Percentiles rank a stretch among this genome's conserved stretches.
These are phyloP conservation scores for Antigone vipio DNA, from an alignment of 2,113 vertebrate genomes.

Conservation along the genomic window DNA sequence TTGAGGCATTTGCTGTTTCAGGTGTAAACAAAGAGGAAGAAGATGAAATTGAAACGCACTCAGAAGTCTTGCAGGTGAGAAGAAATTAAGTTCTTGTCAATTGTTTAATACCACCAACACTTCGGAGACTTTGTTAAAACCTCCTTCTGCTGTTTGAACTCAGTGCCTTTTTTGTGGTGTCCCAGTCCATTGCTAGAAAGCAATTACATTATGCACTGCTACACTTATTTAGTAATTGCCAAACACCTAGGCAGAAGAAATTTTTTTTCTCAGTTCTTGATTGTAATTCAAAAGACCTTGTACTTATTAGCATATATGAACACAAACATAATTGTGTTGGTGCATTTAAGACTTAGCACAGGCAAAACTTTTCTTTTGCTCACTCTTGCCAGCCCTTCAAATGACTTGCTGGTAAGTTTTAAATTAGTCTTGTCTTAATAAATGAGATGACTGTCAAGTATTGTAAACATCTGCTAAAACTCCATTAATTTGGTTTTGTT, in stretches of 20 bases:
- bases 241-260: neutral
- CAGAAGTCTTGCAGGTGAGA: conserved; percentile 84
- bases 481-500: neutral
- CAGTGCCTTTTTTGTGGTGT: neutral
- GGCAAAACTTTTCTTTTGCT: neutral
- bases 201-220: neutral
- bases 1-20: conserved; percentile 89
- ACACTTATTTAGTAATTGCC: neutral
- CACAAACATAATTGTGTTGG: neutral
- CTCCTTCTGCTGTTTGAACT: neutral
- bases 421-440: neutral
- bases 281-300: neutral
- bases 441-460: neutral
- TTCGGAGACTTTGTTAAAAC: neutral
- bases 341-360: neutral
- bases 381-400: neutral
- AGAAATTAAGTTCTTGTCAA: neutral
- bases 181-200: neutral
- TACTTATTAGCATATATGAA: neutral
- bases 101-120: neutral
- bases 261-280: neutral
- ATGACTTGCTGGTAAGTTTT: neutral
- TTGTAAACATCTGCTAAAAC: neutral
- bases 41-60: conserved; percentile 85
- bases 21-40: conserved; percentile 84